These are phyloP conservation scores for Arbacia lixula DNA, from an alignment of 53 echinoderm and acorn worm genomes.

Conservation along the genomic window DNA sequence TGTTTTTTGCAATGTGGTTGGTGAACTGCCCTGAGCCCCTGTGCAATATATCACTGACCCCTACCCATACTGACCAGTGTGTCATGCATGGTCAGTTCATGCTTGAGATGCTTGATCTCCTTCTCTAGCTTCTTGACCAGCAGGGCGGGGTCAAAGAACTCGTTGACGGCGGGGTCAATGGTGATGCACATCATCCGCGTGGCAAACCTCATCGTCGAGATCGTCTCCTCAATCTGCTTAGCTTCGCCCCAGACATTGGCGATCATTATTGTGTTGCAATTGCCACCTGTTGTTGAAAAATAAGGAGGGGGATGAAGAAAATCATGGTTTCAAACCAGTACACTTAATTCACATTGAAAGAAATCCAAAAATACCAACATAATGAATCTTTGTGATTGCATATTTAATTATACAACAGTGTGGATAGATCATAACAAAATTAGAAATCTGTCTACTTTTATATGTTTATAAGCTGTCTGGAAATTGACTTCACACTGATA, in stretches of 20 bases:
- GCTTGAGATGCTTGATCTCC: slow-evolving; percentile 93
- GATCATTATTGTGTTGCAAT: slow-evolving; percentile 96
- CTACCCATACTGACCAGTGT: slow-evolving; percentile 92
- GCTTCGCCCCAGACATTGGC: slow-evolving; percentile 96
- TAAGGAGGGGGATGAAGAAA: not conserved
- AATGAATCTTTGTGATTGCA: too few species aligned
- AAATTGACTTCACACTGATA: too few species aligned
- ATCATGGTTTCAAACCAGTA: too few species aligned
- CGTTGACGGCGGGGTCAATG: slow-evolving; percentile 90
- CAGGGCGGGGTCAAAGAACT: slow-evolving; percentile 91
- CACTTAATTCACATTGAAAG: too few species aligned
- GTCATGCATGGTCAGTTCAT: slow-evolving; percentile 97
- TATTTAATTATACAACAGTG: too few species aligned
- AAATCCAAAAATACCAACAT: too few species aligned
- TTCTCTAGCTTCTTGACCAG: slow-evolving; percentile 95
- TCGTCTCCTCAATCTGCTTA: slow-evolving; percentile 92
- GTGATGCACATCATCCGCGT: slow-evolving; percentile 95
- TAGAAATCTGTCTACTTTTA: too few species aligned
- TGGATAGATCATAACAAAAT: too few species aligned
- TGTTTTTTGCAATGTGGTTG: too few species aligned
- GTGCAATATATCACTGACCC: too few species aligned
- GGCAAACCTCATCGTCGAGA: slow-evolving; percentile 94
- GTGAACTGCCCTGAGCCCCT: too few species aligned
- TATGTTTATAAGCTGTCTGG: too few species aligned
- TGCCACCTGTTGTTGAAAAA: slow-evolving; percentile 83